These are phyloP conservation scores for Eurystomus glaucurus DNA, from an alignment of 2,797 vertebrate genomes.

Conservation along the genomic window DNA sequence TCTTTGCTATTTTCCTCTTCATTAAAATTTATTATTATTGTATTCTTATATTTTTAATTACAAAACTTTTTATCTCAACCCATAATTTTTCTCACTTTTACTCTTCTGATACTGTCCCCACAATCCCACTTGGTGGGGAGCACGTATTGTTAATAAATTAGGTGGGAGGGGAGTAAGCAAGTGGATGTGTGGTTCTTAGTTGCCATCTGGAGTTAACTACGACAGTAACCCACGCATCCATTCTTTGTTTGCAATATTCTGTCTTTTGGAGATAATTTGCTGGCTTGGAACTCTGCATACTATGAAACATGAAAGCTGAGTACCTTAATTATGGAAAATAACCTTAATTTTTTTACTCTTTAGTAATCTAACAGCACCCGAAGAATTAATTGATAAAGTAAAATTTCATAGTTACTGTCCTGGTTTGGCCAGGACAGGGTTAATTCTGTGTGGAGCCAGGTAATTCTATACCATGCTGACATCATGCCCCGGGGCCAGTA, in stretches of 20 bases:
- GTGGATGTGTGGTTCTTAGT: neutral
- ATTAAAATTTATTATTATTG: no score
- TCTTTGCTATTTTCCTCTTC: neutral
- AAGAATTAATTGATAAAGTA: neutral
- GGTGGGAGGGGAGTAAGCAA: no score
- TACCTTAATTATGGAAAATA: neutral
- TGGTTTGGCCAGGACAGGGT: no score
- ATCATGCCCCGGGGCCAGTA: no score
- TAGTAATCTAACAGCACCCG: neutral
- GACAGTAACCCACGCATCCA: neutral
- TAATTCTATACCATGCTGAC: no score
- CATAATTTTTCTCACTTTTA: neutral
- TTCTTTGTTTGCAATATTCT: neutral
- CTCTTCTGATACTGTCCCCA: neutral
- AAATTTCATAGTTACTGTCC: neutral
- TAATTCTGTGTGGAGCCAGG: no score
- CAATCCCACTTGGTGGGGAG: no score
- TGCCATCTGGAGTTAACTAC: neutral
- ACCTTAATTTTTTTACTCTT: neutral
- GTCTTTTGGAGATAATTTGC: neutral
- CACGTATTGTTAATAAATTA: no score
- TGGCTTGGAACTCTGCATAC: neutral
- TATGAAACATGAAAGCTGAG: neutral
- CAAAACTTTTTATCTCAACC: neutral
- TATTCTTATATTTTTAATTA: no score